Conservation (phyloP, 2,888 invertebrate genomes). For the Drosophila maculinotata region DNA sequence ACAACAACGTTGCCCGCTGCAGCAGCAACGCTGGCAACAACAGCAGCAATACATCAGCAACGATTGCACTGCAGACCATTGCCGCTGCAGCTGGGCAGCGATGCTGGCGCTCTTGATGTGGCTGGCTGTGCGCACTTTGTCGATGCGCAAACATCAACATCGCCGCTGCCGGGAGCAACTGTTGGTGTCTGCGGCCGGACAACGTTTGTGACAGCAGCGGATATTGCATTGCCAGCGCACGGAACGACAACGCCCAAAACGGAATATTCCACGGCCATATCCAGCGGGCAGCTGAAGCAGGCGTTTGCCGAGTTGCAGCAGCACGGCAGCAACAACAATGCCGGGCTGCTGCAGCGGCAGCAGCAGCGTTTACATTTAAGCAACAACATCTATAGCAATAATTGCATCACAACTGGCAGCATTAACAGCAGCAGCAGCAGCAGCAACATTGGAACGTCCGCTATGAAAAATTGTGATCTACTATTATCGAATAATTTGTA, state of each 20-base stretch:
- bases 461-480: conserved; percentile 84
- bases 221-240: conserved; percentile 60
- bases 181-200: conserved; percentile 27
- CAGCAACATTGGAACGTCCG: conserved; percentile 49
- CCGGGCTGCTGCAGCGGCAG: conserved; percentile 39
- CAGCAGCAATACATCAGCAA: conserved; percentile 58
- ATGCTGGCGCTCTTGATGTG: conserved; percentile 24
- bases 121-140: conserved; percentile 58
- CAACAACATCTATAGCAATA: conserved; percentile 81
- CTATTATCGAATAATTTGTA: conserved; percentile 85
- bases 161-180: conserved; percentile 64
- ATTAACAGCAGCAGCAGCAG: conserved; percentile 33
- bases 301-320: conserved; percentile 69
- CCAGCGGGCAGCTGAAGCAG: conserved; percentile 73
- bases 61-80: conserved; percentile 55
- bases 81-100: conserved; percentile 63
- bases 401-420: conserved; percentile 56
- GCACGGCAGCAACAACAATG: conserved; percentile 46
- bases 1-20: conserved; percentile 67
- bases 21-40: conserved; percentile 74
- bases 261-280: conserved; percentile 77
- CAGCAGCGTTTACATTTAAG: conserved; percentile 73
- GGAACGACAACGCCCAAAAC: conserved; percentile 81
- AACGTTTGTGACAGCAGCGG: conserved; percentile 58
- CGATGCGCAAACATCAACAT: conserved; percentile 83